Evolutionary conservation across 2,113 vertebrate genomes (phyloP).

Genomic region (Symphodus melops): DNA sequence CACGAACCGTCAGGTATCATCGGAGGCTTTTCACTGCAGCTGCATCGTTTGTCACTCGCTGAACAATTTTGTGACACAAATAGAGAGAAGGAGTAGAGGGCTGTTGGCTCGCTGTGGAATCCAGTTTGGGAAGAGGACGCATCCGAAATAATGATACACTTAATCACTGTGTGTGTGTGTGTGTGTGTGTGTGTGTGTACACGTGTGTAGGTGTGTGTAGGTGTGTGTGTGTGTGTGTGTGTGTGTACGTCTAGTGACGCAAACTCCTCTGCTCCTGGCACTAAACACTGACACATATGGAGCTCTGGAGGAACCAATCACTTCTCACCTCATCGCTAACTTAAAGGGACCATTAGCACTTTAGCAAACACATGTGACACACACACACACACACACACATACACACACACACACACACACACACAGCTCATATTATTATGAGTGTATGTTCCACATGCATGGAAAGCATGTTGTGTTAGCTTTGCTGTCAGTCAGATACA

Average conservation of each 20-base stretch:
- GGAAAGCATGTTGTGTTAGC: not conserved
- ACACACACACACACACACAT: not conserved
- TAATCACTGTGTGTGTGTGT: constrained; percentile 11
- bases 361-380: not conserved
- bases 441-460: not conserved
- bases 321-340: not conserved
- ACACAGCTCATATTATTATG: not conserved
- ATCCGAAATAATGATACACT: constrained; percentile 30
- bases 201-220: constrained; percentile 43
- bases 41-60: constrained; percentile 18
- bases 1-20: constrained; percentile 34
- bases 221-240: constrained; percentile 32
- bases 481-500: constrained; percentile 11
- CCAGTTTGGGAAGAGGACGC: constrained; percentile 19
- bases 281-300: constrained; percentile 15
- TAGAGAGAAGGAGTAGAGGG: constrained; percentile 16
- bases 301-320: not conserved
- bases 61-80: constrained; percentile 27
- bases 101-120: constrained; percentile 10
- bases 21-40: constrained; percentile 8
- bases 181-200: constrained; percentile 50
- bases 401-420: not conserved
- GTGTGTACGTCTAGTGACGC: constrained; percentile 38
- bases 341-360: not conserved
- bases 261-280: constrained; percentile 24